These are phyloP conservation scores for Gallirallus australis DNA, from an alignment of 2,797 vertebrate genomes.

Conservation along the genomic window DNA sequence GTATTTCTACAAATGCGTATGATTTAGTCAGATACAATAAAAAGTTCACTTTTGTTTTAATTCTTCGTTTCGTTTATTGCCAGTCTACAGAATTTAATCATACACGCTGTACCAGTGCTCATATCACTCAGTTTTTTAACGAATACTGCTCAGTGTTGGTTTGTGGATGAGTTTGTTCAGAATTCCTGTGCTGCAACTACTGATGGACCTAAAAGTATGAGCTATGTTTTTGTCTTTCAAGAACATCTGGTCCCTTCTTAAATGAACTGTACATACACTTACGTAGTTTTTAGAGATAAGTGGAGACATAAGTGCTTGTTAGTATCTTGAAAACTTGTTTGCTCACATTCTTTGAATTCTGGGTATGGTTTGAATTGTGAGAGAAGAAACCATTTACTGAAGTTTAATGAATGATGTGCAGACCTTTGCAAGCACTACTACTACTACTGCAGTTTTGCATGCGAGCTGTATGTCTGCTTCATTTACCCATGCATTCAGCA, in stretches of 20 bases:
- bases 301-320: neutral
- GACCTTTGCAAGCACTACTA: neutral
- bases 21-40: neutral
- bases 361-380: neutral
- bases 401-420: neutral
- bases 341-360: constrained; percentile 54
- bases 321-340: neutral
- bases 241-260: constrained; percentile 4
- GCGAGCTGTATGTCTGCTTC: neutral
- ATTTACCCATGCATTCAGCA: neutral
- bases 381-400: neutral
- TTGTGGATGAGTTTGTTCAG: neutral
- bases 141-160: neutral
- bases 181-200: neutral
- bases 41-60: neutral
- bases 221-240: neutral
- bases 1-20: neutral
- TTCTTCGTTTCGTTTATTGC: neutral
- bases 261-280: neutral
- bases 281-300: neutral
- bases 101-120: neutral
- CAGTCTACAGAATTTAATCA: neutral
- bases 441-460: neutral
- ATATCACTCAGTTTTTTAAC: neutral
- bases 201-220: neutral